Evolutionary conservation across 1,140 invertebrate genomes (phyloP).

Genomic region (Globodera rostochiensis): DNA sequence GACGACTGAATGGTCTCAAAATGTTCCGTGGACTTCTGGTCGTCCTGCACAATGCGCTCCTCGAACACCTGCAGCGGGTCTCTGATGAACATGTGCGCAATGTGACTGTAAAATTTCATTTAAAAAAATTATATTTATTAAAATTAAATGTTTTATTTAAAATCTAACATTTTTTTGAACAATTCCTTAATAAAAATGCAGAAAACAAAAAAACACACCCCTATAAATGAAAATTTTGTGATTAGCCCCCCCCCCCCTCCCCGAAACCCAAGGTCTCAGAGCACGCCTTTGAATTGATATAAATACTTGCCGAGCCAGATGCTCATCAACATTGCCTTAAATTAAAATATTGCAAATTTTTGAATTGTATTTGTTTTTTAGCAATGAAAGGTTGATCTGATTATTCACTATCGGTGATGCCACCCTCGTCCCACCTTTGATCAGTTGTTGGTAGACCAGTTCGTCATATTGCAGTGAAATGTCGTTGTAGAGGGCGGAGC

Average conservation of each 20-base stretch:
- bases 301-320: background rate
- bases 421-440: constrained; percentile 73
- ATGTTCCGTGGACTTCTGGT: constrained; percentile 91
- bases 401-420: background rate
- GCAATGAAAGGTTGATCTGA: constrained; percentile 12
- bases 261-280: no score
- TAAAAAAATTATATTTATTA: no score
- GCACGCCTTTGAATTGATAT: no score
- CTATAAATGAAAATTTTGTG: no score
- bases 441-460: constrained; percentile 78
- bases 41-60: constrained; percentile 92
- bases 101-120: constrained; percentile 81
- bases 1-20: constrained; percentile 99
- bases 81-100: constrained; percentile 96
- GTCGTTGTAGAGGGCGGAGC: constrained; percentile 87
- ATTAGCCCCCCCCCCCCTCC: no score
- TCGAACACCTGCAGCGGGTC: constrained; percentile 87
- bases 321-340: constrained; percentile 73
- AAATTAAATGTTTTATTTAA: background rate
- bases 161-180: background rate
- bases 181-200: background rate
- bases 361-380: background rate
- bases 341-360: constrained; percentile 5
- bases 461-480: constrained; percentile 84
- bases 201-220: background rate